Evolutionary conservation across 2,888 invertebrate genomes (phyloP), one percentile per base, ranked within the genome.

Genomic region (Atrina japonica): DNA sequence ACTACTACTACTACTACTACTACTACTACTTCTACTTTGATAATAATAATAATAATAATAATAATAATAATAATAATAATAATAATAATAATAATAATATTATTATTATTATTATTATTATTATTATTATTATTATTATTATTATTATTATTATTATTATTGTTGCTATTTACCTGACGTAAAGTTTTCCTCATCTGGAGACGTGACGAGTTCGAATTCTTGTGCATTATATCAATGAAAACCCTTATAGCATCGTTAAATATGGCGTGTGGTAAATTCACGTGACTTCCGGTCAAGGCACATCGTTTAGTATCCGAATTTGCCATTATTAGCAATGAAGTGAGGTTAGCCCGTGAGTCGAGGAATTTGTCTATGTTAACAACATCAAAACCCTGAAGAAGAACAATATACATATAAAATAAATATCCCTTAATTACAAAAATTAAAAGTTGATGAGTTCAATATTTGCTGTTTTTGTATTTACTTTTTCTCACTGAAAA

Each of bases 271-370:
- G 73, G 78, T 69, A 86, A 77, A 67, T 72, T 82, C n/a, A 83
- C 78, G 63, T 81, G 73, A 27, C 73, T 77, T n/a, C 76, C 68
- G 18, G 73, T 65, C 73, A 87, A 82, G 73, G 76, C 77, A 78
- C 86, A 86, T 35, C 74, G 64, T 11, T 68, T 67, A 53, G 84
- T 77, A 43, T 78, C 69, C 21, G 77, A 76, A 64, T 86, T 84
- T 70, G 84, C 80, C 81, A 84, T 84, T 45, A 87, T 76, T 45
- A 82, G 82, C 43, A 86, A 75, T 27, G 85, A 77, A 11, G 87
- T 86, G 35, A 87, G 69, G 60, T 87, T 86, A 52, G 84, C 86
- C 27, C 82, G 71, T 29, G 87, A 84, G 70, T 85, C 86, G 40
- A 83, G 78, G 66, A 79, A 86, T 60, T 81, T 71, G 27, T 80